Conservation (phyloP, 2,888 invertebrate genomes). For the Augochlorella aurata region DNA sequence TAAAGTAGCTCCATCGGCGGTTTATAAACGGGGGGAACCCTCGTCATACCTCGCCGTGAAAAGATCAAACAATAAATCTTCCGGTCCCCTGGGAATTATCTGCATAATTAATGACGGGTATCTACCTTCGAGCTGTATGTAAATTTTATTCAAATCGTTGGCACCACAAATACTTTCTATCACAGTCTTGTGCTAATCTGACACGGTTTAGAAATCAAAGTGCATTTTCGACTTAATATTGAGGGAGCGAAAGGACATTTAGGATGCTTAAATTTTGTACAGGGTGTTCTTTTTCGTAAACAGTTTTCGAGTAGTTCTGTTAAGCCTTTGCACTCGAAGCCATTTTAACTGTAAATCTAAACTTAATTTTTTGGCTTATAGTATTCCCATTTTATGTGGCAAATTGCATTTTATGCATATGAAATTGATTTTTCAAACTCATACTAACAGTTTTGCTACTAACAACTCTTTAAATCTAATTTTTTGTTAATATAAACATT, state of each 20-base stretch:
- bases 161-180: not conserved
- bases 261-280: too few relatives aligned
- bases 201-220: constrained; percentile 1
- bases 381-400: too few relatives aligned
- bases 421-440: too few relatives aligned
- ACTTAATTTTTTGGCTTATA: too few relatives aligned
- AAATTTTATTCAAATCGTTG: not conserved
- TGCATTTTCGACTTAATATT: not conserved
- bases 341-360: too few relatives aligned
- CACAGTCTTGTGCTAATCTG: not conserved
- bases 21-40: not conserved
- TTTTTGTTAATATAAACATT: too few relatives aligned
- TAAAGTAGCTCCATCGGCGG: not conserved
- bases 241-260: not conserved
- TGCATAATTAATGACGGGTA: constrained; percentile 2
- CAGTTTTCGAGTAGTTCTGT: too few relatives aligned
- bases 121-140: not conserved
- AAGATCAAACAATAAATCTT: constrained; percentile 18
- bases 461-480: too few relatives aligned
- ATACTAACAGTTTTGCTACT: too few relatives aligned
- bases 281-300: too few relatives aligned
- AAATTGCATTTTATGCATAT: too few relatives aligned
- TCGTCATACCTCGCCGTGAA: not conserved
- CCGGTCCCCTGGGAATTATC: not conserved
- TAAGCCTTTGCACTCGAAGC: too few relatives aligned